Conservation (phyloP, 2,797 vertebrate species). For the Eulemur albifrons region DNA sequence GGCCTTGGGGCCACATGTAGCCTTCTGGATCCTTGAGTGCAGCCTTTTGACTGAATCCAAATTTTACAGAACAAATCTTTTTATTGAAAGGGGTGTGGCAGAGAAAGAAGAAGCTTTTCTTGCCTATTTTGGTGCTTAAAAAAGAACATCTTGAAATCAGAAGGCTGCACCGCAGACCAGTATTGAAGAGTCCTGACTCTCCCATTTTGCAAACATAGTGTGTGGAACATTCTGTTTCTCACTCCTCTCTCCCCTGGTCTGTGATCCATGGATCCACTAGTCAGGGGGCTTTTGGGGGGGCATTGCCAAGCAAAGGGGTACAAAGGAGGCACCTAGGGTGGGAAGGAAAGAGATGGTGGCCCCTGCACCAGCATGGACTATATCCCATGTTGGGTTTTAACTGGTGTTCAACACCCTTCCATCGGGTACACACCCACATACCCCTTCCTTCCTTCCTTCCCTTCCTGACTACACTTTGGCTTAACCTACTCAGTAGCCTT, state of each 20-base stretch:
- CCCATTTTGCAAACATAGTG: background rate
- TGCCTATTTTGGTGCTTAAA: no score
- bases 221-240: background rate
- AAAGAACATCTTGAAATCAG: no score
- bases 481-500: slow-evolving; percentile 54
- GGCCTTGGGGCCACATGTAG: no score
- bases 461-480: background rate
- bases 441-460: background rate
- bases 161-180: background rate
- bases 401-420: background rate
- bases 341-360: background rate
- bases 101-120: no score
- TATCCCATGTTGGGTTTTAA: background rate
- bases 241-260: background rate
- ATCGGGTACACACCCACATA: rapidly evolving
- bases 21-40: no score
- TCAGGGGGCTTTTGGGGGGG: background rate
- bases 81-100: no score
- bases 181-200: background rate
- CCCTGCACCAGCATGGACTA: background rate
- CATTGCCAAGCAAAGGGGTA: background rate
- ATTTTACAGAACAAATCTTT: no score
- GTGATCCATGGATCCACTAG: no score
- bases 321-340: background rate
- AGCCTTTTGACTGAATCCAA: no score